A percentile compares a stretch with the other conserved stretches of the same genome.
Evolutionary conservation across 2,797 vertebrate genomes (phyloP).

Genomic region (Amphiprion clarkii): DNA sequence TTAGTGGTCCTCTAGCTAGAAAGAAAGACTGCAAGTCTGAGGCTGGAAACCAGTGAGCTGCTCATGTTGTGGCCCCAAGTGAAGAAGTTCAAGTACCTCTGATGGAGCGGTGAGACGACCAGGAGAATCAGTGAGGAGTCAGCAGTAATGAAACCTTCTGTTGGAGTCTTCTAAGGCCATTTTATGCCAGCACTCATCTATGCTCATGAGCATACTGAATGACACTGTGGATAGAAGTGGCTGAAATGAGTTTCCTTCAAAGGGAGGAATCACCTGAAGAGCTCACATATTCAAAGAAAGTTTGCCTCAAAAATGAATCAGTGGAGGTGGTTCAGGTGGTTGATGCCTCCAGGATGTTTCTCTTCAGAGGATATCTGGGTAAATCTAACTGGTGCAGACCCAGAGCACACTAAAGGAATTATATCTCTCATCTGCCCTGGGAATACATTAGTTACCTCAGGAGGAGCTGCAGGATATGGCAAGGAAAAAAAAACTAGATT

Average conservation of each 20-base stretch:
- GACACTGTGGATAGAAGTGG: not conserved
- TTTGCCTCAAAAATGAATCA: not conserved
- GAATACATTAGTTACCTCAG: not conserved
- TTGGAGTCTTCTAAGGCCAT: not conserved
- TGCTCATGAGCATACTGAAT: not conserved
- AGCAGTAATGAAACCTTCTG: not conserved
- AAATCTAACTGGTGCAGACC: not conserved
- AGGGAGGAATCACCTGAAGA: not conserved
- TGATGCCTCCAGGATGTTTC: not conserved
- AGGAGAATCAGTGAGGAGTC: not conserved
- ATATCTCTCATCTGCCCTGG: not conserved
- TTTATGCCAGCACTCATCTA: not conserved
- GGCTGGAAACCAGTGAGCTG: not conserved
- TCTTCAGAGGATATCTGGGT: not conserved
- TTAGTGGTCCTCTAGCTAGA: not conserved
- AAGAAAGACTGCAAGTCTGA: not conserved
- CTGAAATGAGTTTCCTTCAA: not conserved
- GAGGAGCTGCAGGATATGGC: not conserved
- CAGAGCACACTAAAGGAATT: not conserved
- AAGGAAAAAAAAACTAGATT: not conserved
- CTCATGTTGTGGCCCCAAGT: not conserved
- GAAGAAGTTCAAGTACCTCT: not conserved
- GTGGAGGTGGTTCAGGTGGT: not conserved
- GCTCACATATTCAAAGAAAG: not conserved
- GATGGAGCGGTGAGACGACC: not conserved